A percentile compares a stretch with the other conserved stretches of the same genome.
These are phyloP conservation scores for Cettia cetti DNA, from an alignment of 2,113 vertebrate genomes.

Conservation along the genomic window DNA sequence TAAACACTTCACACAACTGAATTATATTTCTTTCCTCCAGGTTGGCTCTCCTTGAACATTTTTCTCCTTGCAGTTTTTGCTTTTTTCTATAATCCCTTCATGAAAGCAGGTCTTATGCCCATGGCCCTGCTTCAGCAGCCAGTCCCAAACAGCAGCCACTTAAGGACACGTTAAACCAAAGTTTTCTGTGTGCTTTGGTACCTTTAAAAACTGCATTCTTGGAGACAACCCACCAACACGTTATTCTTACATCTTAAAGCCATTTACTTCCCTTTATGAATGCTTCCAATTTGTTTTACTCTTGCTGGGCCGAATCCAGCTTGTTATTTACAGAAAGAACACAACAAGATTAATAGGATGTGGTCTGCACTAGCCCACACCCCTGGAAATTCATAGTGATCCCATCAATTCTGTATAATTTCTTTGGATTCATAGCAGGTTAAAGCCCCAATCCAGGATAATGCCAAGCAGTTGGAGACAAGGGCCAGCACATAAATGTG, in stretches of 20 bases:
- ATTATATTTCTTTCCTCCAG: constrained; percentile 32
- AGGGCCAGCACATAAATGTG: not conserved
- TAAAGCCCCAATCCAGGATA: not conserved
- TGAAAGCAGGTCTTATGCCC: constrained; percentile 6
- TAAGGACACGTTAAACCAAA: not conserved
- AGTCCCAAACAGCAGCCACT: not conserved
- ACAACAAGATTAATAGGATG: constrained; percentile 18
- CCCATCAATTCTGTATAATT: not conserved
- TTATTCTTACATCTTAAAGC: constrained; percentile 29
- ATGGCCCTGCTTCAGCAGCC: not conserved
- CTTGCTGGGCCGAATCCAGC: constrained; percentile 18
- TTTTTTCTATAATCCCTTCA: not conserved
- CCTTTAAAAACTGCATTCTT: not conserved
- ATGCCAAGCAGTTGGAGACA: constrained; percentile 41
- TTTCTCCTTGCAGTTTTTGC: not conserved
- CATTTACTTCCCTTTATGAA: constrained; percentile 28
- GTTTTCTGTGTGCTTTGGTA: not conserved
- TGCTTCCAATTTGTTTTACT: constrained; percentile 53
- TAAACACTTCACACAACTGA: constrained; percentile 21
- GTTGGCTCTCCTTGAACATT: constrained; percentile 26
- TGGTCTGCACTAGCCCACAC: not conserved
- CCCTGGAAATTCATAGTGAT: constrained; percentile 7
- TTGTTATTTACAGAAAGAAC: constrained; percentile 36
- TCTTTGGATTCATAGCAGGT: constrained; percentile 22
- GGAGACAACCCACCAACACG: not conserved